phyloP scores from a whole-genome alignment of 1,140 invertebrate genomes.

The Sycophaga agraensis region DNA sequence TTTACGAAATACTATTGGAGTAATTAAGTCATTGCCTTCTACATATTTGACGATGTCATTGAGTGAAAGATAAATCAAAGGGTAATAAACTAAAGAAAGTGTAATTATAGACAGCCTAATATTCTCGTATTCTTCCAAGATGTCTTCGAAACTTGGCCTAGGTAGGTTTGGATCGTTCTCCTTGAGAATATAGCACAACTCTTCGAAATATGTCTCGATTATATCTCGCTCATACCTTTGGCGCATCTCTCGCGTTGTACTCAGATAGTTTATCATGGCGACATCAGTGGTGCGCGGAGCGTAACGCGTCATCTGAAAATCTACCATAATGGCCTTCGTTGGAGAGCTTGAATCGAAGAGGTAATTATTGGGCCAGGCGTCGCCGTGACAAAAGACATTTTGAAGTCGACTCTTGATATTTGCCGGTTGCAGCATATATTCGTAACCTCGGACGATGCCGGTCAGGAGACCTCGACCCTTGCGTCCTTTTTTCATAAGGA shows the following conservation, averaged over 20 bases:
- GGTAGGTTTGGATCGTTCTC: neutral
- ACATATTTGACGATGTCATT: no score
- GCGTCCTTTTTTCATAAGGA: neutral
- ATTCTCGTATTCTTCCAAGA: neutral
- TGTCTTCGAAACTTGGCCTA: neutral
- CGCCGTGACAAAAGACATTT: slow-evolving; percentile 6
- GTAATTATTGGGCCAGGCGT: slow-evolving; percentile 12
- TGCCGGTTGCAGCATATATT: neutral
- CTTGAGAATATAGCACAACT: neutral
- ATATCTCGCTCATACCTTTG: neutral
- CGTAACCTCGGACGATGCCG: neutral
- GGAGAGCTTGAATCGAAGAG: slow-evolving; percentile 46
- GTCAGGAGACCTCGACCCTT: neutral
- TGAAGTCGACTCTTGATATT: neutral
- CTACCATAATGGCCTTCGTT: slow-evolving; percentile 58
- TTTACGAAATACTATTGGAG: no score
- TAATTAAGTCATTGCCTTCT: no score
- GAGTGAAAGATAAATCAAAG: no score
- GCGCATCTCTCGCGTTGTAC: neutral
- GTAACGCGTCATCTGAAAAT: slow-evolving; percentile 59
- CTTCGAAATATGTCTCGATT: neutral
- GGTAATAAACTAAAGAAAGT: neutral
- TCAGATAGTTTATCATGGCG: slow-evolving; percentile 35
- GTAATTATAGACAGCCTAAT: neutral
- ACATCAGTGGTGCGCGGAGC: slow-evolving; percentile 51